Evolutionary conservation across 2,888 invertebrate species (phyloP).

Genomic region (Ferdinandea cuprea): DNA sequence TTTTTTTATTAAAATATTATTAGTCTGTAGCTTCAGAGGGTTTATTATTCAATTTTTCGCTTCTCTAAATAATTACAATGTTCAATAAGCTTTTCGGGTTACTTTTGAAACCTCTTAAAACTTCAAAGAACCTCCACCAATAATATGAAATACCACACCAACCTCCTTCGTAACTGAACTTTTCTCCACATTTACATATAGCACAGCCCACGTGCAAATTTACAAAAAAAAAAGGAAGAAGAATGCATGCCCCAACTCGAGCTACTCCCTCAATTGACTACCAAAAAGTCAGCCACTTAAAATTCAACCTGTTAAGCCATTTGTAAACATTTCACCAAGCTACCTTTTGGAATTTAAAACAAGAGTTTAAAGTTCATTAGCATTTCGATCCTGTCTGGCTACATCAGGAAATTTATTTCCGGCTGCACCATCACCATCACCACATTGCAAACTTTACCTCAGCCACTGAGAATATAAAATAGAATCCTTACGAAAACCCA

Average conservation of each 20-base stretch:
- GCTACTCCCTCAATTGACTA: neutral
- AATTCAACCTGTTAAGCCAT: constrained; percentile 39
- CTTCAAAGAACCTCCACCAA: too few relatives aligned
- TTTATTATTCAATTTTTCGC: too few relatives aligned
- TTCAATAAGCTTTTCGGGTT: too few relatives aligned
- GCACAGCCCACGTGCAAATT: constrained; percentile 17
- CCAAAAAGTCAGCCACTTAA: constrained; percentile 18
- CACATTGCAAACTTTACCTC: constrained; percentile 61
- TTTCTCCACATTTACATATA: too few relatives aligned
- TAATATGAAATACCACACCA: too few relatives aligned
- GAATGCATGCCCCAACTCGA: constrained; percentile 33
- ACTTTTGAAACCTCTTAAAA: too few relatives aligned
- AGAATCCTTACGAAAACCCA: constrained; percentile 50
- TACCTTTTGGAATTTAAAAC: constrained; percentile 40
- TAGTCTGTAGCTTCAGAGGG: too few relatives aligned
- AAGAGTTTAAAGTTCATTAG: constrained; percentile 42
- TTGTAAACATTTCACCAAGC: constrained; percentile 49
- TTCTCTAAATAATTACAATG: too few relatives aligned
- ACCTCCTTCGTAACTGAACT: too few relatives aligned
- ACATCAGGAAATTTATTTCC: constrained; percentile 17
- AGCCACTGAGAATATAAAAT: constrained; percentile 63
- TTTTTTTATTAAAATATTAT: too few relatives aligned
- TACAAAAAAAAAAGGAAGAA: neutral
- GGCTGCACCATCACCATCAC: constrained; percentile 50
- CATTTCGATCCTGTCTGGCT: constrained; percentile 56